Evolutionary conservation across 1,140 invertebrate genomes (phyloP).

Genomic region (Prorops nasuta): DNA sequence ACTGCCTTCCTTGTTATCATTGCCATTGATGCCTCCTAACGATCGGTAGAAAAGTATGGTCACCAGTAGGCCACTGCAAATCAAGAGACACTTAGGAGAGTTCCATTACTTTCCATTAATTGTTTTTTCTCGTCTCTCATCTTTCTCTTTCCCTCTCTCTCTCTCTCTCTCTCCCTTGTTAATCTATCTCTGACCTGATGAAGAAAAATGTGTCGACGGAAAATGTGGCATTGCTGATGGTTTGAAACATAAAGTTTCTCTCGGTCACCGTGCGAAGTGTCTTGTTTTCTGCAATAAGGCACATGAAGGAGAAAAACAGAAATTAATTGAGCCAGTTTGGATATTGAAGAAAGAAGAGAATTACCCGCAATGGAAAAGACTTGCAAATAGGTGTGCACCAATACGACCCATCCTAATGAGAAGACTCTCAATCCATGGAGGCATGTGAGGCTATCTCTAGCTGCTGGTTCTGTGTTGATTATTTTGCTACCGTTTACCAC

Average conservation of each 20-base stretch:
- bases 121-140: not conserved
- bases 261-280: slow-evolving; percentile 74
- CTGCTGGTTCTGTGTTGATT: slow-evolving; percentile 59
- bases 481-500: slow-evolving; percentile 64
- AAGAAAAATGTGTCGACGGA: slow-evolving; percentile 93
- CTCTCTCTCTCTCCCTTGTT: not conserved
- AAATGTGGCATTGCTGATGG: slow-evolving; percentile 84
- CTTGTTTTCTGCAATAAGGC: slow-evolving; percentile 62
- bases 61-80: slow-evolving; percentile 71
- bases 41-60: slow-evolving; percentile 71
- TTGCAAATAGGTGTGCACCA: slow-evolving; percentile 85
- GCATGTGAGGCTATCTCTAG: slow-evolving; percentile 69
- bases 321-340: slow-evolving; percentile 4
- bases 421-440: slow-evolving; percentile 83
- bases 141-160: slow-evolving; percentile 3
- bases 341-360: not conserved
- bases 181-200: slow-evolving; percentile 64
- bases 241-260: slow-evolving; percentile 77
- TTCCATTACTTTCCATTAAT: too few relatives aligned
- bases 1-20: slow-evolving; percentile 32
- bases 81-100: slow-evolving; percentile 2
- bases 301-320: slow-evolving; percentile 12
- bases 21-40: slow-evolving; percentile 52
- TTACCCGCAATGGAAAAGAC: slow-evolving; percentile 76
- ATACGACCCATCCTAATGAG: slow-evolving; percentile 87